Percentiles rank a stretch among this genome's conserved stretches.
Evolutionary conservation across 2,797 vertebrate genomes (phyloP).

Genomic region (Falco biarmicus): DNA sequence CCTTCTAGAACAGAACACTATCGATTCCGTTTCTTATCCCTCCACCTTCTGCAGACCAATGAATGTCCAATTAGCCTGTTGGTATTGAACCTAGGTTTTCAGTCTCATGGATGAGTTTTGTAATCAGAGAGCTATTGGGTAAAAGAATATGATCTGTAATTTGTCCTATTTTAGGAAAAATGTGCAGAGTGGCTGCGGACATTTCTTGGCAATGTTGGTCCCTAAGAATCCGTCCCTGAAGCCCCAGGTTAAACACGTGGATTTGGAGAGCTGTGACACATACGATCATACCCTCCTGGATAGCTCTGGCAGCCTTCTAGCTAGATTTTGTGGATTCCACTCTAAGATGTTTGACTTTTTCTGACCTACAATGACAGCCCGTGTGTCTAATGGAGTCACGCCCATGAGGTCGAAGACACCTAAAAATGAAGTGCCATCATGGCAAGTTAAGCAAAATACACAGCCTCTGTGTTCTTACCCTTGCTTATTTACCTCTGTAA

Average conservation of each 20-base stretch:
- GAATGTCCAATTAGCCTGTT: not conserved
- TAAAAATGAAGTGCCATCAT: not conserved
- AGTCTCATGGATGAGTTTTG: not conserved
- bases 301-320: not conserved
- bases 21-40: not conserved
- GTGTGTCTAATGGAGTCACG: not conserved
- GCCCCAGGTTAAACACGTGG: not conserved
- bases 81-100: not conserved
- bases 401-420: not conserved
- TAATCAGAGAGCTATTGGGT: not conserved
- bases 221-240: not conserved
- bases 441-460: not conserved
- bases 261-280: not conserved
- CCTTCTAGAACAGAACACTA: not conserved
- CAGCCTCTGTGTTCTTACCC: not conserved
- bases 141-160: not conserved
- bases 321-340: not conserved
- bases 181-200: fast-evolving
- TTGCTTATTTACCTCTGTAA: not conserved
- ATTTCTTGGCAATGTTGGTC: not conserved
- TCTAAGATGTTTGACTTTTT: not conserved
- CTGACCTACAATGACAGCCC: not conserved
- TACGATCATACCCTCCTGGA: not conserved
- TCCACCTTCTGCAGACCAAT: not conserved
- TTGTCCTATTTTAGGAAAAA: not conserved